Evolutionary conservation across 2,113 vertebrate species (phyloP), one percentile per base, ranked within the genome.

Genomic region (Lamprotornis superbus): DNA sequence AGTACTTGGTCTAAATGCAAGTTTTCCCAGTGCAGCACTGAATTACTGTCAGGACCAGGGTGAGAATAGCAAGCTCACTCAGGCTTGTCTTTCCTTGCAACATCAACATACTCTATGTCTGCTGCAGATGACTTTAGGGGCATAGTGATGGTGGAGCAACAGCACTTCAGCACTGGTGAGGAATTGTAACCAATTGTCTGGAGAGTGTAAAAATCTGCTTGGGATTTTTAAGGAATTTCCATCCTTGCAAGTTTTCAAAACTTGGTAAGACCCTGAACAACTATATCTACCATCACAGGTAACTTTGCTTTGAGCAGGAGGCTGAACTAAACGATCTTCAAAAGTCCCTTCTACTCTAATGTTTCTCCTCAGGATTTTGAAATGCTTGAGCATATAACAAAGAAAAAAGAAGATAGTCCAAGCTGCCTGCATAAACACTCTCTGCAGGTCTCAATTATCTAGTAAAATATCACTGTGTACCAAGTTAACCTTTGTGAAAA

Each of bases 401-500:
- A 79, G 39, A 42, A 46, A 31, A 60, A 86, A 47, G 42, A 67
- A 25, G 31, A 52, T 1, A 74, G 65, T 65, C 74, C 55, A 87
- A 89, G 65, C 33, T 55, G 69, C 37, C 74, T 70, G 50, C 50
- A 82, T 52, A 74, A 94, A 68, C 75, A 75, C n/a, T 57, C 74
- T 56, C 85, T 46, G 88, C 64, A 61, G 55, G 73, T 70, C 55
- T 69, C 69, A 81, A 53, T 55, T 47, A 81, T 27, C 50, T 52
- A 64, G 64, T 78, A 70, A 81, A 87, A 94, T 42, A 87, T 15
- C 73, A 81, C 64, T 20, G 52, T 33, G 79, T 70, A 84, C 56
- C 39, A 75, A 67, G 82, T 31, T 71, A 90, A 87, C 82, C 82
- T 95, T 70, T 50, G 65, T 17, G 16, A 93, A 84, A 90, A 50